Conservation (phyloP, 2,888 invertebrate species). For the Byasa hedistus region DNA sequence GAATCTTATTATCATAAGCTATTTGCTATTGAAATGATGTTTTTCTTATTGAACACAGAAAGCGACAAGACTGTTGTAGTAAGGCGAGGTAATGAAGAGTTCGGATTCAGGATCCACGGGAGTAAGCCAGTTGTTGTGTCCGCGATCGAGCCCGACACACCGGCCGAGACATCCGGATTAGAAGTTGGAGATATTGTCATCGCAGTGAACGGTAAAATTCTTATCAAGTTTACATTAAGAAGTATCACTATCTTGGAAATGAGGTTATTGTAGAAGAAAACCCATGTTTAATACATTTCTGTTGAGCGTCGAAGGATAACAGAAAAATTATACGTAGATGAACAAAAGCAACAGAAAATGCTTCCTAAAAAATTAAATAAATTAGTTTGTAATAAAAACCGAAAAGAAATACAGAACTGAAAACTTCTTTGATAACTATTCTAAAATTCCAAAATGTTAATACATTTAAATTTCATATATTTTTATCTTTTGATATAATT, state of each 20-base stretch:
- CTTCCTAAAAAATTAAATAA: too few relatives aligned
- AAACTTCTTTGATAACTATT: too few relatives aligned
- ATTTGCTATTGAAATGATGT: not conserved
- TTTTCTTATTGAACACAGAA: conserved; percentile 73
- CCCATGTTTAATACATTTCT: too few relatives aligned
- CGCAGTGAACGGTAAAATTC: conserved; percentile 87
- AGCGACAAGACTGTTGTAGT: conserved; percentile 93
- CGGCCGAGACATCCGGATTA: conserved; percentile 94
- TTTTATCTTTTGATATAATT: conserved; percentile 7
- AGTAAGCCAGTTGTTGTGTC: conserved; percentile 98
- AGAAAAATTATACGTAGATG: too few relatives aligned
- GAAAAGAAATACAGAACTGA: too few relatives aligned
- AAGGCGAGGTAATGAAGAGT: conserved; percentile 91
- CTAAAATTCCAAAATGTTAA: too few relatives aligned
- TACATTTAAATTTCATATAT: too few relatives aligned
- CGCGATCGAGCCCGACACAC: conserved; percentile 95
- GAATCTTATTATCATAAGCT: not conserved
- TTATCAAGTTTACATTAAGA: not conserved
- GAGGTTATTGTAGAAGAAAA: too few relatives aligned
- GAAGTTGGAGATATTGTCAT: conserved; percentile 97
- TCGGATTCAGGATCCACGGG: conserved; percentile 96
- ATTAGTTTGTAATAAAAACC: too few relatives aligned
- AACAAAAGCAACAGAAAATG: too few relatives aligned
- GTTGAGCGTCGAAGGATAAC: too few relatives aligned
- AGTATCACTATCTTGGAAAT: too few relatives aligned